Evolutionary conservation across 2,888 invertebrate species (phyloP).

Genomic region (Hypercompe scribonia): DNA sequence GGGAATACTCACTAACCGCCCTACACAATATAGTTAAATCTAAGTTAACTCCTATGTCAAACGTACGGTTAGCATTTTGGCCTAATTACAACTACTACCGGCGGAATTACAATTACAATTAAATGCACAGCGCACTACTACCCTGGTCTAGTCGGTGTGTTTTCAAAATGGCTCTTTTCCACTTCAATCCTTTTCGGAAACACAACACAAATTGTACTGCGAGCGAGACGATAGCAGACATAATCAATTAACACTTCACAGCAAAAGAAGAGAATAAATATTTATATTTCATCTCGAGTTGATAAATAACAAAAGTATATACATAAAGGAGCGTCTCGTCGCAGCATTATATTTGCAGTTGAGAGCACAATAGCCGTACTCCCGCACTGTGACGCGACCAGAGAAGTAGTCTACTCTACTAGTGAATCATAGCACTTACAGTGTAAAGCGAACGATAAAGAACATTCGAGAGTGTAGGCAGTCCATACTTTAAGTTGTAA

Average conservation of each 20-base stretch:
- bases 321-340: slow-evolving; percentile 54
- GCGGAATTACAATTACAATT: slow-evolving; percentile 71
- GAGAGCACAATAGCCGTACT: slow-evolving; percentile 58
- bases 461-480: slow-evolving; percentile 79
- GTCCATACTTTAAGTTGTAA: slow-evolving; percentile 68
- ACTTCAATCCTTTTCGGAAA: slow-evolving; percentile 92
- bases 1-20: slow-evolving; percentile 77
- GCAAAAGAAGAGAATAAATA: slow-evolving; percentile 54
- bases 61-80: slow-evolving; percentile 71
- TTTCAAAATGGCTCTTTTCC: slow-evolving; percentile 96
- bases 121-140: slow-evolving; percentile 83
- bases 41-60: slow-evolving; percentile 71
- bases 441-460: slow-evolving; percentile 69
- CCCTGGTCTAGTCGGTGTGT: slow-evolving; percentile 90
- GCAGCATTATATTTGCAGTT: slow-evolving; percentile 78
- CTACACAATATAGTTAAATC: slow-evolving; percentile 71
- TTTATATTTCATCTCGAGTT: slow-evolving; percentile 49
- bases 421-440: slow-evolving; percentile 73
- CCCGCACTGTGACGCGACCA: slow-evolving; percentile 79
- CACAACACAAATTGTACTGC: slow-evolving; percentile 92
- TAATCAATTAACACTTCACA: slow-evolving; percentile 50
- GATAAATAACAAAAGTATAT: slow-evolving; percentile 42
- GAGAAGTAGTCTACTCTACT: slow-evolving; percentile 79
- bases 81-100: slow-evolving; percentile 72
- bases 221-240: slow-evolving; percentile 58